Conservation (phyloP, 1,140 invertebrate genomes). For the Procambarus virginalis region DNA sequence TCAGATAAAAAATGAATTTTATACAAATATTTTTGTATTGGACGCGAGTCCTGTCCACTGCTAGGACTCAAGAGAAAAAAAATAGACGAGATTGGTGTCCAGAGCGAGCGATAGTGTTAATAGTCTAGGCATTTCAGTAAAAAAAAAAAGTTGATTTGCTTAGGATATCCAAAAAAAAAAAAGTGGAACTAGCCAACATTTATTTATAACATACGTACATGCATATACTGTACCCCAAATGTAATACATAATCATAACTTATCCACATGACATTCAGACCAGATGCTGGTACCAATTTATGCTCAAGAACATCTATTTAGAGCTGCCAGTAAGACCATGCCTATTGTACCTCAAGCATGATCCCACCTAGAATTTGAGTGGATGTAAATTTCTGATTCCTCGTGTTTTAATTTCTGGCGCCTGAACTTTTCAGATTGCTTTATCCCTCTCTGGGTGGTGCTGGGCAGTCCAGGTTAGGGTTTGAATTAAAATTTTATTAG, state of each 20-base stretch:
- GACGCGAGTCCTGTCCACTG: too few relatives aligned
- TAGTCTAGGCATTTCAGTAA: too few relatives aligned
- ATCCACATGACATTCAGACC: background rate
- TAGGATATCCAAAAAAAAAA: too few relatives aligned
- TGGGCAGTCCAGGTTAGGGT: conserved; percentile 32
- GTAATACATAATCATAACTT: background rate
- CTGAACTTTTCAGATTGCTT: conserved; percentile 1
- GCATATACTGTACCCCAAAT: too few relatives aligned
- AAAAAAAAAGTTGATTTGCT: too few relatives aligned
- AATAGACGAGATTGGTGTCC: too few relatives aligned
- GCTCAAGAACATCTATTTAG: background rate
- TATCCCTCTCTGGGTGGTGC: background rate
- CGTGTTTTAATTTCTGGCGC: conserved; percentile 2
- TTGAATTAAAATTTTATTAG: background rate
- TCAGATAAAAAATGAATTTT: too few relatives aligned
- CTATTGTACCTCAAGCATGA: conserved; percentile 16
- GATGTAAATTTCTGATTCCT: background rate
- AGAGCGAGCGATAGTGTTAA: too few relatives aligned
- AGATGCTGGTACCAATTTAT: background rate
- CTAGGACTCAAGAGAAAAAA: too few relatives aligned
- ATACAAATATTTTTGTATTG: too few relatives aligned
- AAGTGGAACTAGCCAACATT: too few relatives aligned
- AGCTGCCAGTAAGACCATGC: background rate
- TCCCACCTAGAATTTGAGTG: background rate
- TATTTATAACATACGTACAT: too few relatives aligned